Evolutionary conservation across 2,888 invertebrate genomes (phyloP).

Genomic region (Chrysomela aeneicollis): DNA sequence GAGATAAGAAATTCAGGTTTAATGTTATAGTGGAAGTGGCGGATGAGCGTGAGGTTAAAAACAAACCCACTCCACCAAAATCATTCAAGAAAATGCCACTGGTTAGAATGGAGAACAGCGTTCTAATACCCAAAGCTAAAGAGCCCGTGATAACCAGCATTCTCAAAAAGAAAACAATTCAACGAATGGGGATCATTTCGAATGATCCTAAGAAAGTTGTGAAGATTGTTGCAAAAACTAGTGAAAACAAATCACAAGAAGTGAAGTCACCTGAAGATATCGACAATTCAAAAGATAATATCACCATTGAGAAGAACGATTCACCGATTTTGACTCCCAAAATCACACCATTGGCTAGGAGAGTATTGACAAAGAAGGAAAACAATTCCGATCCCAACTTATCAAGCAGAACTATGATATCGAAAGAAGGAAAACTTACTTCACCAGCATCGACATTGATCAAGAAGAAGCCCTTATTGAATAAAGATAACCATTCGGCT

Average conservation of each 20-base stretch:
- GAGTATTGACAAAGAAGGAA: conserved; percentile 9
- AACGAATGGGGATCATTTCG: conserved; percentile 35
- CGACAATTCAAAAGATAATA: neutral
- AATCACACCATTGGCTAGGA: neutral
- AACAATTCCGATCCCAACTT: conserved; percentile 9
- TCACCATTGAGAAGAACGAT: neutral
- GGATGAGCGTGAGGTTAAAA: conserved; percentile 19
- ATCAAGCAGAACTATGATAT: neutral
- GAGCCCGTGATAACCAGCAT: conserved; percentile 47
- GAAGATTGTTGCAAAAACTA: neutral
- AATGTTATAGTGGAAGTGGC: conserved; percentile 57
- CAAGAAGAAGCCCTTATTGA: neutral
- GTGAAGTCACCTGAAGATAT: neutral
- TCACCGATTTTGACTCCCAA: neutral
- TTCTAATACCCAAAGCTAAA: conserved; percentile 45
- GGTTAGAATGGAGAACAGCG: conserved; percentile 31
- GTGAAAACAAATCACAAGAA: neutral
- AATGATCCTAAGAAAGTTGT: conserved; percentile 38
- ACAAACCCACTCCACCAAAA: neutral
- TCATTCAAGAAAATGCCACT: conserved; percentile 5
- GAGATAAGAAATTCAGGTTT: conserved; percentile 55
- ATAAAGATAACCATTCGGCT: neutral
- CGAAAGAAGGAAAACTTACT: neutral
- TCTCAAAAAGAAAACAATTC: conserved; percentile 46
- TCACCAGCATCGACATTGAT: neutral